Evolutionary conservation across 2,797 vertebrate species (phyloP).

Genomic region (Mionectes olivaceus): DNA sequence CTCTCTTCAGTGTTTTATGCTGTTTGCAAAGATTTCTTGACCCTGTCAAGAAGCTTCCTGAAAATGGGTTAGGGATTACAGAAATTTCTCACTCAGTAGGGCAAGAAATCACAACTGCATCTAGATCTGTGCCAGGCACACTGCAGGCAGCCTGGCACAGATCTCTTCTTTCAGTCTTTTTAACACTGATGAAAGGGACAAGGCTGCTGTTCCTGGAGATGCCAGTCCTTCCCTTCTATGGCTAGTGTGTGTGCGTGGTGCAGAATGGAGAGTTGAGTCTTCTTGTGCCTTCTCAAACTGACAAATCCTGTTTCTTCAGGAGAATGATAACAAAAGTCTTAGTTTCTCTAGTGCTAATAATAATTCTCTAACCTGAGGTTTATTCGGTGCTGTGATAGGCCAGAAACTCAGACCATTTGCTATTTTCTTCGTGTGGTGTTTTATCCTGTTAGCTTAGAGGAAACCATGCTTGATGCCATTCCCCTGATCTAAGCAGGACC

Average conservation of each 20-base stretch:
- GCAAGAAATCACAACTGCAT: not conserved
- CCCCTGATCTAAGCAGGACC: not conserved
- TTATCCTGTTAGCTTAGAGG: not conserved
- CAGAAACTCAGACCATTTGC: not conserved
- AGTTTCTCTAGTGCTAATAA: not conserved
- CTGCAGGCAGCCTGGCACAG: not conserved
- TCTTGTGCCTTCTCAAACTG: not conserved
- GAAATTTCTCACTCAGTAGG: not conserved
- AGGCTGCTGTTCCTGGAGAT: not conserved
- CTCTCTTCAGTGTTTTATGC: not conserved
- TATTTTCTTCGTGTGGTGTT: not conserved
- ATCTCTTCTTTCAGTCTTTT: not conserved
- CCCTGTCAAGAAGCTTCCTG: not conserved
- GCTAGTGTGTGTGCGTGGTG: fast-evolving
- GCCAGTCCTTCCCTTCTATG: not conserved
- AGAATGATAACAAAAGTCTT: not conserved
- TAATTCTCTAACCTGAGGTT: not conserved
- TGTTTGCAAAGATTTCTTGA: not conserved
- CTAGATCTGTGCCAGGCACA: too few relatives aligned
- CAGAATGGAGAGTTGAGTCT: not conserved
- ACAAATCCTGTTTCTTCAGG: not conserved
- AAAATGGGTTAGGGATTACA: not conserved
- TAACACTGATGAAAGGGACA: not conserved
- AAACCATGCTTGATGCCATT: not conserved
- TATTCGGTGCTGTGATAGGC: not conserved